phyloP scores from a whole-genome alignment of 23 tunicate genomes.

The Styela plicata region DNA sequence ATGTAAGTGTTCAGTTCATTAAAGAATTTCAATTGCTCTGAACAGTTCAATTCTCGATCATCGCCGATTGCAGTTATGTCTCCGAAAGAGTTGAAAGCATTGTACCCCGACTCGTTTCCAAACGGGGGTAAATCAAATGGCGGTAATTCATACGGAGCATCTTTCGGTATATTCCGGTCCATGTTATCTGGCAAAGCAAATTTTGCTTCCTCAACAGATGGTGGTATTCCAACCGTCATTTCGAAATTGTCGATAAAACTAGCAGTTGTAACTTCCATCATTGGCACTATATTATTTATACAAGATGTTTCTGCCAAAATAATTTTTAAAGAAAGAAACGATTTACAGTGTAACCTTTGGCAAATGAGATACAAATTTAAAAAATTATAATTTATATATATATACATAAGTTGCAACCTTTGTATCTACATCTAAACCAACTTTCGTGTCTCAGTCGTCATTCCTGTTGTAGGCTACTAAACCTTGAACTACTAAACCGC shows the following conservation, averaged over 20 bases:
- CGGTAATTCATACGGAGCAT: background rate
- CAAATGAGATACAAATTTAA: no score
- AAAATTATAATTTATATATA: no score
- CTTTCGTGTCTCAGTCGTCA: background rate
- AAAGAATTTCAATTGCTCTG: slow-evolving; percentile 31
- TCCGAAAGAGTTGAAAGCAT: background rate
- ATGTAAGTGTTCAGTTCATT: slow-evolving; percentile 35
- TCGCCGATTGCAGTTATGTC: slow-evolving; percentile 1
- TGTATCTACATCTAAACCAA: background rate
- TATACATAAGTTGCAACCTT: background rate
- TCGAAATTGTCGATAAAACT: background rate
- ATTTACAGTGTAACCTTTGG: no score
- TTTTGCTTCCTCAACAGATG: background rate
- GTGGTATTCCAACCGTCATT: background rate
- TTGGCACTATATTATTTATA: background rate
- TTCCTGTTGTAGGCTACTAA: no score
- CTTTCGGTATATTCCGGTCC: background rate
- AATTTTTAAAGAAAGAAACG: background rate
- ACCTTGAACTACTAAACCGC: no score
- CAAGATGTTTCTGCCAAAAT: background rate
- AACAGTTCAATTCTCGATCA: slow-evolving; percentile 25
- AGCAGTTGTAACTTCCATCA: background rate
- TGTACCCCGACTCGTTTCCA: background rate
- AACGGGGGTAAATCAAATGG: background rate
- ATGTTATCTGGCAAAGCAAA: background rate